Evolutionary conservation across 2,888 invertebrate genomes (phyloP).

Genomic region (Archips xylosteana): DNA sequence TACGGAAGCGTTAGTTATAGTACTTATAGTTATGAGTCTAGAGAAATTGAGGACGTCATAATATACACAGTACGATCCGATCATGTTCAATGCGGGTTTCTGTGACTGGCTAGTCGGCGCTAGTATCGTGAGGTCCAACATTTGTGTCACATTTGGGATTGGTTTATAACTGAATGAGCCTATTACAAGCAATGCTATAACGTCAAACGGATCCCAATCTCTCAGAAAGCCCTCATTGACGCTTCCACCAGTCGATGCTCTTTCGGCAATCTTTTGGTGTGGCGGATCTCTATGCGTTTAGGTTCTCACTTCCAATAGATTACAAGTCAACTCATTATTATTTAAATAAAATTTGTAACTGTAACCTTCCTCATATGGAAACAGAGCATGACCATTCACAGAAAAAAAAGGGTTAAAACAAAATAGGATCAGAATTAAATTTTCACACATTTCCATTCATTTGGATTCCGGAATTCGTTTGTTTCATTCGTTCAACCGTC

Average conservation of each 20-base stretch:
- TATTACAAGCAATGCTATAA: too few species aligned
- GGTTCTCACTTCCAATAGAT: neutral
- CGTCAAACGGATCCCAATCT: too few species aligned
- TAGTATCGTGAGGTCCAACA: too few species aligned
- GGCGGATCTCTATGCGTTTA: too few species aligned
- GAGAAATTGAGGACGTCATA: neutral
- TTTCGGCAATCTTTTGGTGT: too few species aligned
- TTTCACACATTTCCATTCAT: slow-evolving; percentile 41
- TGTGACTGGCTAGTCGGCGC: too few species aligned
- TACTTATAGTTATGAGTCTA: neutral
- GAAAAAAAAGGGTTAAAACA: slow-evolving; percentile 32
- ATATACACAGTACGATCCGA: neutral
- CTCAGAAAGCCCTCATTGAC: too few species aligned
- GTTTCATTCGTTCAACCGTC: slow-evolving; percentile 47
- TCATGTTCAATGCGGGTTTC: too few species aligned
- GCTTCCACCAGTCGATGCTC: too few species aligned
- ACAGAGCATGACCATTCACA: neutral
- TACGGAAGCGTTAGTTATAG: slow-evolving; percentile 3
- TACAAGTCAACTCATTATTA: neutral
- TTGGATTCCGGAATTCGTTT: slow-evolving; percentile 38
- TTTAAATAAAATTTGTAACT: neutral
- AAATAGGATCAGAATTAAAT: slow-evolving; percentile 33
- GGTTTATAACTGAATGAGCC: too few species aligned
- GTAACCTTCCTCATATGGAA: slow-evolving; percentile 2
- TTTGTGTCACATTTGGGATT: too few species aligned